Percentiles rank a stretch among this genome's conserved stretches.
Evolutionary conservation across 37 sponge, comb jelly and placozoan genomes (phyloP).

Genomic region (Bolinopsis microptera): DNA sequence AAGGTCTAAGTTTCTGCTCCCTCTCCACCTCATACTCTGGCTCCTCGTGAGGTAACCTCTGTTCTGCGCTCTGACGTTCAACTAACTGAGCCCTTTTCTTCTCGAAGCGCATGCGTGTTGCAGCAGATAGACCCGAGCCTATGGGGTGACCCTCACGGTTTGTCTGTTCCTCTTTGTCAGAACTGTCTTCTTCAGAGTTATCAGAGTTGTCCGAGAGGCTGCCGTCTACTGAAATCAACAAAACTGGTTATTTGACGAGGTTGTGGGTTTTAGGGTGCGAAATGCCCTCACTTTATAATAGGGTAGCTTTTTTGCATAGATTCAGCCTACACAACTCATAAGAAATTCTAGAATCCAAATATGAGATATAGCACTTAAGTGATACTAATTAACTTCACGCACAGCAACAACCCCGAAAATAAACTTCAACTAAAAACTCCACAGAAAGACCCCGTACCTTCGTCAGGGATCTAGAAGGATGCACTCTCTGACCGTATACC

Average conservation of each 20-base stretch:
- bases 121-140: conserved; percentile 33
- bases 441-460: no score
- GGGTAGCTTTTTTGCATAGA: no score
- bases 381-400: no score
- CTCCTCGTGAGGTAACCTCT: background rate
- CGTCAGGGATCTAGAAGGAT: conserved; percentile 47
- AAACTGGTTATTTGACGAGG: background rate
- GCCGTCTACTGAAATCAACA: background rate
- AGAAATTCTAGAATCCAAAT: no score
- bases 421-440: no score
- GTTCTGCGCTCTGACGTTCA: conserved; percentile 60
- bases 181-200: background rate
- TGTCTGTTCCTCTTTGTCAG: background rate
- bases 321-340: no score
- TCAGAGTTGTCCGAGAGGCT: conserved; percentile 49
- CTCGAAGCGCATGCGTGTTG: conserved; percentile 56
- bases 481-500: conserved; percentile 35
- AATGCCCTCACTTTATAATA: no score
- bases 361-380: no score
- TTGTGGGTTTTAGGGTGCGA: no score
- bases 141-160: conserved; percentile 27
- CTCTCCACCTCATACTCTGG: background rate
- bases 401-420: no score
- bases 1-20: no score
- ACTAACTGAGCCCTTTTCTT: conserved; percentile 53